Conservation (phyloP, 2,888 invertebrate genomes). For the Shargacucullia verbasci region DNA sequence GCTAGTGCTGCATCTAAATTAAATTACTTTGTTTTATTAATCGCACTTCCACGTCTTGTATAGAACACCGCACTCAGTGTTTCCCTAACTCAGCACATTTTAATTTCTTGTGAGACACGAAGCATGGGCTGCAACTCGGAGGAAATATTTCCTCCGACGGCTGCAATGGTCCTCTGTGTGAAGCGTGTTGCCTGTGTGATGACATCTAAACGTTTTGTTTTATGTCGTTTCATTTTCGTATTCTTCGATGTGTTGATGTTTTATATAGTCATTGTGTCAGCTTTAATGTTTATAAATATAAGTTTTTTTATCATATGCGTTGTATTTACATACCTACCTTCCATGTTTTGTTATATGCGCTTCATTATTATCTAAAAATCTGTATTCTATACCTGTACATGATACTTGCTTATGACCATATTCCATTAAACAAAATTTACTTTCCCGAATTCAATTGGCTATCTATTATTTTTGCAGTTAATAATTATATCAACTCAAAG, state of each 20-base stretch:
- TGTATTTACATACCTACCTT: conserved; percentile 16
- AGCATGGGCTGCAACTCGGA: conserved; percentile 82
- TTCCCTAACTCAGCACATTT: conserved; percentile 77
- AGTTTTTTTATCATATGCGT: conserved; percentile 20
- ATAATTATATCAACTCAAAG: conserved; percentile 8
- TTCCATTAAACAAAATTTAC: conserved; percentile 8
- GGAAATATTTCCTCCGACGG: too few relatives aligned
- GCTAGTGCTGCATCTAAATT: conserved; percentile 66
- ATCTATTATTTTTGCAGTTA: conserved; percentile 25
- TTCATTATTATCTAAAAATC: conserved; percentile 20
- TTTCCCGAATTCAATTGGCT: conserved; percentile 20
- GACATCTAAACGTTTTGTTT: conserved; percentile 55
- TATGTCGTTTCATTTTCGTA: conserved; percentile 37
- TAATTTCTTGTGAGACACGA: conserved; percentile 68
- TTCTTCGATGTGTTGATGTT: conserved; percentile 45
- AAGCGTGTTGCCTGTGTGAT: conserved; percentile 62
- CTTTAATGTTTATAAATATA: conserved; percentile 34
- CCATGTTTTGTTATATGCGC: conserved; percentile 35
- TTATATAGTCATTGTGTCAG: conserved; percentile 31
- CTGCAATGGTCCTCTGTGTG: conserved; percentile 61
- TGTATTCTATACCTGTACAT: not conserved
- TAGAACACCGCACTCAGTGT: conserved; percentile 84
- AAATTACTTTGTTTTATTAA: conserved; percentile 65
- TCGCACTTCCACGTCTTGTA: conserved; percentile 81
- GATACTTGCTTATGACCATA: conserved; percentile 18